Conservation (phyloP, 1,140 invertebrate species). For the Heliconius nattereri region DNA sequence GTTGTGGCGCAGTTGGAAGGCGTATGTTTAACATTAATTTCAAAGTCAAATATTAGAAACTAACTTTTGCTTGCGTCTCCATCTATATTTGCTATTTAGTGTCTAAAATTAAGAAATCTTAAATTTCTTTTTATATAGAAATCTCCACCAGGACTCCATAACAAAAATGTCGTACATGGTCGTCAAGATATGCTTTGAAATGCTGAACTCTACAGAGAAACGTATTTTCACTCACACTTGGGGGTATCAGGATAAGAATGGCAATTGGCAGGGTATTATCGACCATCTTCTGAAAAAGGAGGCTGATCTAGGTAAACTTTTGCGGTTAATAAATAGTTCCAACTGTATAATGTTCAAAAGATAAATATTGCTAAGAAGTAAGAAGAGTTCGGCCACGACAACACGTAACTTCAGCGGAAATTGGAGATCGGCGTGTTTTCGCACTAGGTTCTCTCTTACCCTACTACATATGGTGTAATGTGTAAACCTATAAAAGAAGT, state of each 20-base stretch:
- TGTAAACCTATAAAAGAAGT: too few relatives aligned
- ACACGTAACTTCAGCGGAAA: too few relatives aligned
- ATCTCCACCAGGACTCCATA: constrained; percentile 66
- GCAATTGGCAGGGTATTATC: constrained; percentile 67
- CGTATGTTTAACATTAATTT: neutral
- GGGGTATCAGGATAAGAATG: constrained; percentile 72
- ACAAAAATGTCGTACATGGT: constrained; percentile 72
- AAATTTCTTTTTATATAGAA: neutral
- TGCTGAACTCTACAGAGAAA: constrained; percentile 67
- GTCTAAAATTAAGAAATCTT: too few relatives aligned
- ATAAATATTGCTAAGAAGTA: too few relatives aligned
- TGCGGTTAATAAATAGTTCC: too few relatives aligned
- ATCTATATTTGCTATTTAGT: too few relatives aligned
- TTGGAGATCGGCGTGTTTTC: too few relatives aligned
- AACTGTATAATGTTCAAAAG: too few relatives aligned
- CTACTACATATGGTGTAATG: too few relatives aligned
- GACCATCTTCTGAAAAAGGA: constrained; percentile 67
- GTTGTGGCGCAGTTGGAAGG: neutral
- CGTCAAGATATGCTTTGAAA: constrained; percentile 71
- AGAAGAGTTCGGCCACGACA: too few relatives aligned
- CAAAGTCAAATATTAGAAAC: neutral
- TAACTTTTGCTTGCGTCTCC: too few relatives aligned
- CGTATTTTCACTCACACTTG: constrained; percentile 67
- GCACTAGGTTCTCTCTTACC: too few relatives aligned
- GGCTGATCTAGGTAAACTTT: constrained; percentile 62